These are phyloP conservation scores for Cryptotis parvus DNA, from an alignment of 2,113 vertebrate species.

Conservation along the genomic window DNA sequence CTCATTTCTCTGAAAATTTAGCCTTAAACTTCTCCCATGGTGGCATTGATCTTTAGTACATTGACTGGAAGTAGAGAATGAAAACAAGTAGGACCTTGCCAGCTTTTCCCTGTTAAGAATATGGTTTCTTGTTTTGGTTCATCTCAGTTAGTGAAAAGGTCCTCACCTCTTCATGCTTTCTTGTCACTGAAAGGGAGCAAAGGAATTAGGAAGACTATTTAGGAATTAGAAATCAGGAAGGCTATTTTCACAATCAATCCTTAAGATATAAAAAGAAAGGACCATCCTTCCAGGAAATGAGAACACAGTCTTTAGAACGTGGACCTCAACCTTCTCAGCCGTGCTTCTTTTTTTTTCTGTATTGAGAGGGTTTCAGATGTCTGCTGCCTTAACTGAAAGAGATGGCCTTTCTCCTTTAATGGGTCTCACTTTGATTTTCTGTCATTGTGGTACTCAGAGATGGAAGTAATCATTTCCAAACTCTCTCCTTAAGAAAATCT, in stretches of 20 bases:
- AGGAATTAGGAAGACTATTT: slow-evolving; percentile 71
- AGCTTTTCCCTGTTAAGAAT: slow-evolving; percentile 70
- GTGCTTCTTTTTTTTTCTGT: slow-evolving; percentile 74
- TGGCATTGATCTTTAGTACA: not conserved
- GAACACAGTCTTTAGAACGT: slow-evolving; percentile 63
- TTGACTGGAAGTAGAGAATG: slow-evolving; percentile 1
- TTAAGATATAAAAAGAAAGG: slow-evolving; percentile 78
- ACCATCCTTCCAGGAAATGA: slow-evolving; percentile 60
- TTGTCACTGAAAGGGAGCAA: slow-evolving; percentile 71
- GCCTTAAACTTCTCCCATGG: not conserved
- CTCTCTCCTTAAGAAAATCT: not conserved
- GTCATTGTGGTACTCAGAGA: slow-evolving; percentile 81
- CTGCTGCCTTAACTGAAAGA: slow-evolving; percentile 79
- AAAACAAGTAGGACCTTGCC: not conserved
- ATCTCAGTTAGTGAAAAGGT: slow-evolving; percentile 75
- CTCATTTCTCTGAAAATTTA: slow-evolving; percentile 23
- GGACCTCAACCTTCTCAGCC: slow-evolving; percentile 75
- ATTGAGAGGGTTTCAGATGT: slow-evolving; percentile 76
- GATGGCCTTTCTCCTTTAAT: slow-evolving; percentile 81
- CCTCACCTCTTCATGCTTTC: slow-evolving; percentile 73
- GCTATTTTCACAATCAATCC: slow-evolving; percentile 81
- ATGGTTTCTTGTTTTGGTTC: slow-evolving; percentile 75
- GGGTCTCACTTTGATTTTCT: slow-evolving; percentile 83
- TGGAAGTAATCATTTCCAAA: not conserved
- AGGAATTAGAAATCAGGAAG: slow-evolving; percentile 42